Conservation (phyloP, 2,113 vertebrate genomes). For the Neopipo cinnamomea region DNA sequence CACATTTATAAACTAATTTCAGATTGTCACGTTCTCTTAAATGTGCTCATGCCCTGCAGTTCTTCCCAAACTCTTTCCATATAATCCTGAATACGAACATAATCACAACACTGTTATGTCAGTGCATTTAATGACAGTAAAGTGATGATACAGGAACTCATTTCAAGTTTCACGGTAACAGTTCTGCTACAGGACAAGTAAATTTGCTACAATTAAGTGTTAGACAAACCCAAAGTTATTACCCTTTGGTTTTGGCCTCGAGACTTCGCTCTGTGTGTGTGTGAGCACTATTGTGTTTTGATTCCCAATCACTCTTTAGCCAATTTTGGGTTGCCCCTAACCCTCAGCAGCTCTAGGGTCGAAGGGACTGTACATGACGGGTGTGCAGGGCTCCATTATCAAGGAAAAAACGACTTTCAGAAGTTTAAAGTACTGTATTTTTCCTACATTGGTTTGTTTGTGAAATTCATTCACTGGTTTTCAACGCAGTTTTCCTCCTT, state of each 20-base stretch:
- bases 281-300: background rate
- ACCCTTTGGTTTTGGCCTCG: background rate
- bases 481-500: background rate
- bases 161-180: background rate
- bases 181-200: rapidly evolving
- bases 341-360: background rate
- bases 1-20: too few species aligned
- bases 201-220: background rate
- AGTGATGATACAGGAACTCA: background rate
- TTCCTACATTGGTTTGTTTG: background rate
- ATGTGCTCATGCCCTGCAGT: background rate
- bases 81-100: rapidly evolving
- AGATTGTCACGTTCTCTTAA: rapidly evolving
- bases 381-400: rapidly evolving
- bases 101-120: background rate
- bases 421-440: rapidly evolving
- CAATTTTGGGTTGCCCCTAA: background rate
- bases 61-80: background rate
- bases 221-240: background rate
- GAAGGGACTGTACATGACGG: rapidly evolving
- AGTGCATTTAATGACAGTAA: rapidly evolving
- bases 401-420: background rate
- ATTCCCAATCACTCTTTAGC: background rate
- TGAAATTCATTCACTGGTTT: background rate
- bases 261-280: background rate